Base-by-base conservation (phyloP, 2,888 invertebrate species). In the Nymphalis urticae region DNA sequence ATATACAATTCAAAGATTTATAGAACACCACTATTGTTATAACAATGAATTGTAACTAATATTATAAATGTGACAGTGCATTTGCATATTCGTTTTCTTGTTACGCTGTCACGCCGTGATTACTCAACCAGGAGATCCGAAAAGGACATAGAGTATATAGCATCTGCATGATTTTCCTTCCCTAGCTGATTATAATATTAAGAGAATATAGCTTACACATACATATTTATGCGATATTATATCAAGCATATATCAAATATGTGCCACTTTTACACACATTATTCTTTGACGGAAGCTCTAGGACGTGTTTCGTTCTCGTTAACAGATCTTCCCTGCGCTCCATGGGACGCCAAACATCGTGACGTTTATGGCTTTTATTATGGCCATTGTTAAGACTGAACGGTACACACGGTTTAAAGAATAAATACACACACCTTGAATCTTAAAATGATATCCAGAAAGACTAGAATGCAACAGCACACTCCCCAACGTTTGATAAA, bases 361-460 rank as follows among this genome's bases (percentile, higher is more conserved):
- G 87, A 86, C 87, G 82, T 84, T 89, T 89, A 90, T 87, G 84
- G 83, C 81, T 83, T 84, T 85, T 87, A 86, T 87, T 85, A 84
- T 80, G 76, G 82, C 83, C 81, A 84, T 87, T 88, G 88, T 87
- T 80, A 79, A 79, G 78, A 79, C 79, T 76, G 75, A 76, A 77
- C 79, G 79, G 82, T 80, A 79, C 65, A 68, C 66, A 50, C 56
- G 61, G 64, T 64, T 58, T 62, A 63, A 60, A 36, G 36, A 19
- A 64, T 36, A 42, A 50, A 42, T 58, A 56, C 16, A 48, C 17
- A 51, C 27, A 48, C 32, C 27, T 56, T 48, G 48, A 60, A 66
- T 54, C 50, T 56, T 64, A 68, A 24, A 16, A 13, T 7, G 36
- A 59, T 63, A 21, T 13, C 21, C 54, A 62, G 65, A 72, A 61